Base-by-base conservation (phyloP, 1,140 invertebrate species). In the Nasonia vitripennis region DNA sequence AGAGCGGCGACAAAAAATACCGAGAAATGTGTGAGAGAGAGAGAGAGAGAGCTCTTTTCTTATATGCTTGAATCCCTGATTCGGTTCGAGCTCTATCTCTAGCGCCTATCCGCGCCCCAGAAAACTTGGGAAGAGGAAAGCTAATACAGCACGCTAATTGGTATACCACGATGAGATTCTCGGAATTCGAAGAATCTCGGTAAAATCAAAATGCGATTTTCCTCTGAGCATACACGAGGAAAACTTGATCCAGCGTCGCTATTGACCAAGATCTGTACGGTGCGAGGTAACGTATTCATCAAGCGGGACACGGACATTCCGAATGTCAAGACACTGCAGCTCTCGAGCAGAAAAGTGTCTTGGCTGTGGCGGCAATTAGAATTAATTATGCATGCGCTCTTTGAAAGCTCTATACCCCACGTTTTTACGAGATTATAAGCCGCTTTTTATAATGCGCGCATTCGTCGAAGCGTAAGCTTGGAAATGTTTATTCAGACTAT, bases 1-100 rank as follows among this genome's bases (percentile, higher is more conserved):
- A 45, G 55, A 55, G 55, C 7, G 20, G 9, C 20, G 82, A 84
- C 74, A 78, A 85, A 75, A 85, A 85, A 80, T 80, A 85, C 78
- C 55, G 34, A 85, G 71, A 85, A 85, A 17, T 71, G 67, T 45
- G 41, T 45, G 6, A 45, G 41, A 37, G 34, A 34, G 34, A 34
- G 34, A 34, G 34, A 34, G 34, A 20, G 71, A 71, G 74, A 73
- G 12, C 34, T 51, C 10, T 83, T 62, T 23, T 27, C 23, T 75
- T 83, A 51, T 51, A 51, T 14, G 51, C 31, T 6, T n/a, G 51
- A 20, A 55, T 55, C 4, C 14, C 17, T 5, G 51, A 37, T 55
- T 5, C 51, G 11, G 45, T 17, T 55, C 14, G 51, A 55, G 51
- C 51, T 20, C 2, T 55, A 55, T 55, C 51, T 55, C 17, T 55